Conservation (phyloP, 2,113 vertebrate genomes). For the Hystrix cristata region DNA sequence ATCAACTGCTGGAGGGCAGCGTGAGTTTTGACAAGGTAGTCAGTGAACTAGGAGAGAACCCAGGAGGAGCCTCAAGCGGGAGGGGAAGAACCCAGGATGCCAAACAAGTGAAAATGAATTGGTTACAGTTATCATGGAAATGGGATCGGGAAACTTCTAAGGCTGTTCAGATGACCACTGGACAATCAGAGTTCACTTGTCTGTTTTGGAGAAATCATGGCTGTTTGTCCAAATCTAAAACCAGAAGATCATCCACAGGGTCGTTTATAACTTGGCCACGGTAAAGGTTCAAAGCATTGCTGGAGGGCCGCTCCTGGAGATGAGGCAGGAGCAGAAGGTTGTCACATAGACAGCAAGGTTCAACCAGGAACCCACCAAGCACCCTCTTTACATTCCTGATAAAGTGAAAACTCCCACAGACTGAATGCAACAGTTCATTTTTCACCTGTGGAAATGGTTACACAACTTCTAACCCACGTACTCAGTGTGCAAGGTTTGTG, state of each 20-base stretch:
- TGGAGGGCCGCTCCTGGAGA: neutral
- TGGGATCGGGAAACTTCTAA: neutral
- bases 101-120: neutral
- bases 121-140: neutral
- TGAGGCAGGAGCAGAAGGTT: neutral
- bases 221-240: neutral
- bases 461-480: neutral
- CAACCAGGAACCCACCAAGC: neutral
- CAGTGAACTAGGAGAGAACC: neutral
- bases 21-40: neutral
- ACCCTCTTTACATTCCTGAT: neutral
- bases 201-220: constrained; percentile 1
- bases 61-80: too few relatives aligned
- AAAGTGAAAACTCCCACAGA: neutral
- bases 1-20: too few relatives aligned
- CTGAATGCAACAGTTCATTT: neutral
- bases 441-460: neutral
- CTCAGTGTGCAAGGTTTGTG: neutral
- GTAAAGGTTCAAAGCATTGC: neutral
- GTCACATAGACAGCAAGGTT: neutral
- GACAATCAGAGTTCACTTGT: neutral
- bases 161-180: neutral
- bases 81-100: neutral
- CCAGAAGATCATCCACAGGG: neutral
- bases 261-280: neutral